Base-by-base conservation (phyloP, 2,113 vertebrate species). In the Genyomyrus donnyi region DNA sequence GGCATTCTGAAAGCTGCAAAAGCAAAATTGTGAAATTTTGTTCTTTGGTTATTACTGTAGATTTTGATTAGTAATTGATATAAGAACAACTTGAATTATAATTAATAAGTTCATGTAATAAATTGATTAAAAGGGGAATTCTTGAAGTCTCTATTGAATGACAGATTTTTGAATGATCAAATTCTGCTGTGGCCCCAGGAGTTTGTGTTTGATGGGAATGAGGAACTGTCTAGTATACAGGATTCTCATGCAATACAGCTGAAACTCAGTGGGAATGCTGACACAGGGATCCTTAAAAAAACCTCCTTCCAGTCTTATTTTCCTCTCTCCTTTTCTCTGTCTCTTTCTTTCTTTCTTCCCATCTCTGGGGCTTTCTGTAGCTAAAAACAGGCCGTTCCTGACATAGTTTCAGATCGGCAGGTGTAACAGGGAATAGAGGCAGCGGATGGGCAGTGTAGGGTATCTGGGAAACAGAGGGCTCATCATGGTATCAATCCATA, bases 221-320 rank as follows among this genome's bases (percentile, higher is more conserved):
- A 49, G 62, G 66, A 91, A 93, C 93, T 93, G 92, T 95, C 95
- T 94, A 93, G 94, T 93, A 93, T 93, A 92, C 91, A 90, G 91
- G 91, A 91, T 91, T 88, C 92, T 92, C 93, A 94, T 93, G 94
- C 94, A 94, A 74, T 94, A 93, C 94, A 94, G 94, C 90, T 90
- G 89, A 90, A 91, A 66, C 70, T 89, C 50, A 74, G 50, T 45
- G 0, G 48, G 45, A 91, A 90, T 87, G 94, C 95, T 95, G 94
- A 95, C 92, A 94, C 84, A 0, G 90, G 92, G 89, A 90, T 91
- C 56, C 90, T 7, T 85, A 31, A 87, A 90, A 70, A 89, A 85
- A 89, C 31, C 86, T 24, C 85, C 42, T 88, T 46, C 87, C 24
- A 31, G 27, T 46, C 58, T 42, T 24, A 27, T 89, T 84, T 50